A percentile compares a stretch with the other conserved stretches of the same genome.
Evolutionary conservation across 2,888 invertebrate species (phyloP).

Genomic region (Drosophila emarginata): DNA sequence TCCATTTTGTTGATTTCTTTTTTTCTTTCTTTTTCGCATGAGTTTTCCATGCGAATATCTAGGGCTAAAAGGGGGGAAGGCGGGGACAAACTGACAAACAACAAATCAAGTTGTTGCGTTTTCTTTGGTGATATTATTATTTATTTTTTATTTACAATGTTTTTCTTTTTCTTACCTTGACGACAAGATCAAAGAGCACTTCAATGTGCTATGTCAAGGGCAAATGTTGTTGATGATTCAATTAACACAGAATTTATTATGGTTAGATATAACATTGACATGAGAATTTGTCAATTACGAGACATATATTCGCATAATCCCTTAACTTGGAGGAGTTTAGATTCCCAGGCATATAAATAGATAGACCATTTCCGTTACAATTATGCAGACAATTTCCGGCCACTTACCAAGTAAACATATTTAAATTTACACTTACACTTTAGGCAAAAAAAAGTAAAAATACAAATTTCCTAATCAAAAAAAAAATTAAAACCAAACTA

Average conservation of each 20-base stretch:
- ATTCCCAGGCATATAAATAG: not conserved
- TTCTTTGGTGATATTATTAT: not conserved
- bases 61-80: not conserved
- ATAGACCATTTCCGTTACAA: not conserved
- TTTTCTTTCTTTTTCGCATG: constrained; percentile 6
- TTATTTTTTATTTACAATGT: not conserved
- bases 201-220: constrained; percentile 32
- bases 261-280: constrained; percentile 23
- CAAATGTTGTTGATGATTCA: constrained; percentile 35
- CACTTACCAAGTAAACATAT: constrained; percentile 7
- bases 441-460: constrained; percentile 40
- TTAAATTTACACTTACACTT: not conserved
- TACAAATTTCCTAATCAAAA: constrained; percentile 45
- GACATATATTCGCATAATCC: too few species aligned
- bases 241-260: constrained; percentile 33
- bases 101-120: not conserved
- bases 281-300: not conserved
- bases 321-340: too few species aligned
- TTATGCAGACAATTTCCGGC: constrained; percentile 11
- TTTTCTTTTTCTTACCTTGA: not conserved
- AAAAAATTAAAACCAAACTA: not conserved
- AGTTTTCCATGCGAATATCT: constrained; percentile 7
- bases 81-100: not conserved
- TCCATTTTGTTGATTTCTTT: constrained; percentile 44
- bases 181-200: constrained; percentile 22